Conservation (phyloP, 2,797 vertebrate species). For the Chiroxiphia lanceolata region DNA sequence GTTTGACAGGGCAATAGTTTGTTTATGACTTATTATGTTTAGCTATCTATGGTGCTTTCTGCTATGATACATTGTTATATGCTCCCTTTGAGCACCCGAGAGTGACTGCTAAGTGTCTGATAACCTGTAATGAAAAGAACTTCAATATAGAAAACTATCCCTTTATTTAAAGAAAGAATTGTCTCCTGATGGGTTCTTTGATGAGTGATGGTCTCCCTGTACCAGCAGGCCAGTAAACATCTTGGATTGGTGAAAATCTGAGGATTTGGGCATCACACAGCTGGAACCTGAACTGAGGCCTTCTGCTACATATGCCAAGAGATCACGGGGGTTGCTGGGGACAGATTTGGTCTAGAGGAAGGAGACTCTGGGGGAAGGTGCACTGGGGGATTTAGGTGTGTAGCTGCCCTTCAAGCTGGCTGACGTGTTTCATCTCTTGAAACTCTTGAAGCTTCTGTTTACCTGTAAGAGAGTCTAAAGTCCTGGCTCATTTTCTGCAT, state of each 20-base stretch:
- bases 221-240: not conserved
- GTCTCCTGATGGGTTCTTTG: not conserved
- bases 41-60: not conserved
- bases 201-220: not conserved
- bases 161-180: not conserved
- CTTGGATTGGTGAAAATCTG: not conserved
- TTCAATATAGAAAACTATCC: not conserved
- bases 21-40: not conserved
- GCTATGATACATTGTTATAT: not conserved
- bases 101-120: not conserved
- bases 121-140: not conserved
- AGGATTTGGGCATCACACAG: not conserved
- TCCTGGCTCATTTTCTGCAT: not conserved
- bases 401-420: not conserved
- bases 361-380: not conserved
- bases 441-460: not conserved
- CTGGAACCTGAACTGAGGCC: not conserved
- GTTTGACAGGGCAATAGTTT: not conserved
- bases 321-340: not conserved
- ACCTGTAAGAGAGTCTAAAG: constrained; percentile 30
- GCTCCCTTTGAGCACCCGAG: not conserved
- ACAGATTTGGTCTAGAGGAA: not conserved
- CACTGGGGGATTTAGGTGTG: not conserved
- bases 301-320: not conserved
- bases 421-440: not conserved